phyloP scores from a whole-genome alignment of 1,140 invertebrate genomes.

The Calliphora vicina region DNA sequence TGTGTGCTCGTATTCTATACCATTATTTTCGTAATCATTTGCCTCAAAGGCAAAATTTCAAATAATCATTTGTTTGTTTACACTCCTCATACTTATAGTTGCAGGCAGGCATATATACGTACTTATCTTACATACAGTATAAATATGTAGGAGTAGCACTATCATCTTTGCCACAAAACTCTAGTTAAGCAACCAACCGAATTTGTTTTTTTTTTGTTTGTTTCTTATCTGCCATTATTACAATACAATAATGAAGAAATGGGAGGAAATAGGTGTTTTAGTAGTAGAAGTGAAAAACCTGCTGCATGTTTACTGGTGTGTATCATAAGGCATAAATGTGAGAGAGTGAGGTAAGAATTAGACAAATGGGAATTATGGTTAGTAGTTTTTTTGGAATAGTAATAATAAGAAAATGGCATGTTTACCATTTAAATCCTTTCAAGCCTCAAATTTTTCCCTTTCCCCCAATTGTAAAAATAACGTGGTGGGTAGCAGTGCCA shows the following conservation, averaged over 20 bases:
- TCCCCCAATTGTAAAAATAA: too few species aligned
- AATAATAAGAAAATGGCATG: too few species aligned
- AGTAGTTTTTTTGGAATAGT: too few species aligned
- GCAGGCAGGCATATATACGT: not conserved
- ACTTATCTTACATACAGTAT: not conserved
- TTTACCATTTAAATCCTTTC: too few species aligned
- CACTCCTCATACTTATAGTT: not conserved
- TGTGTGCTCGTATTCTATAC: not conserved
- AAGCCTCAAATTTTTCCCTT: too few species aligned
- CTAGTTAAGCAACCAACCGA: not conserved
- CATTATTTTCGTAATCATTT: conserved; percentile 7
- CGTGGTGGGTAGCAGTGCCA: too few species aligned
- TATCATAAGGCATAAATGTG: too few species aligned
- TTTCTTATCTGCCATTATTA: not conserved
- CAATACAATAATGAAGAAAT: not conserved
- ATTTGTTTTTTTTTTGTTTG: not conserved
- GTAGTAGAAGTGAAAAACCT: not conserved
- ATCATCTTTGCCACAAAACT: not conserved
- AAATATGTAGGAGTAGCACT: not conserved
- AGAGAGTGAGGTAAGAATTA: too few species aligned
- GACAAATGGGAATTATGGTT: too few species aligned
- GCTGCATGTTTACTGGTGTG: too few species aligned
- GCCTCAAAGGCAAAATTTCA: not conserved
- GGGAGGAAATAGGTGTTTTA: too few species aligned
- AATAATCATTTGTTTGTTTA: not conserved